A percentile compares a stretch with the other conserved stretches of the same genome.
phyloP scores from a whole-genome alignment of 2,797 vertebrate genomes.

The Hoplostethus mediterraneus region DNA sequence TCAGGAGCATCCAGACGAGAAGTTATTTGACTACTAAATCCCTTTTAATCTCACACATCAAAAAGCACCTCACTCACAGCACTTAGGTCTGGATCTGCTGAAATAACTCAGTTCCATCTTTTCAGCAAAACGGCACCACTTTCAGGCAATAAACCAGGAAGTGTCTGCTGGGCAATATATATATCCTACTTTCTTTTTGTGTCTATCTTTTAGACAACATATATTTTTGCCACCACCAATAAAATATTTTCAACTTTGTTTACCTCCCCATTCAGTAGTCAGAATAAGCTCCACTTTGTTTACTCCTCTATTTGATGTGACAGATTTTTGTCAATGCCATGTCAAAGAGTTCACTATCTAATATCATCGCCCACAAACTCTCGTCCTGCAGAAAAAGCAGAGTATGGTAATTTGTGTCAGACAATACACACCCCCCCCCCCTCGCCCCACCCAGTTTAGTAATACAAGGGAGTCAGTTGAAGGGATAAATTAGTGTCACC shows the following conservation, averaged over 20 bases:
- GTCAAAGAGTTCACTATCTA: conserved; percentile 39
- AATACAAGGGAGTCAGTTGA: conserved; percentile 71
- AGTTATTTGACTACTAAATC: conserved; percentile 76
- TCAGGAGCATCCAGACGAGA: conserved; percentile 66
- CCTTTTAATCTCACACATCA: conserved; percentile 80
- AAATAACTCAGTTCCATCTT: conserved; percentile 57
- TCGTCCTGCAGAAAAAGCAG: conserved; percentile 17
- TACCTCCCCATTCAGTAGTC: conserved; percentile 31
- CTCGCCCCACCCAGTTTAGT: conserved; percentile 31
- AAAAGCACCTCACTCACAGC: conserved; percentile 73
- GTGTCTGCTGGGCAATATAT: conserved; percentile 26
- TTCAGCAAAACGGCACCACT: conserved; percentile 40
- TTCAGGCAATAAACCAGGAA: conserved; percentile 27
- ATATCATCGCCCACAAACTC: neutral
- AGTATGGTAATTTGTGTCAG: conserved; percentile 43
- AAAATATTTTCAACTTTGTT: conserved; percentile 33
- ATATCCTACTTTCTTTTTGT: neutral
- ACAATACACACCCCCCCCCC: conserved; percentile 44
- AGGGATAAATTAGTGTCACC: conserved; percentile 77
- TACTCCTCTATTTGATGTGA: conserved; percentile 20
- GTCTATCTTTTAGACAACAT: conserved; percentile 11
- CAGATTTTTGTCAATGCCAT: conserved; percentile 28
- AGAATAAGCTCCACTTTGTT: conserved; percentile 8
- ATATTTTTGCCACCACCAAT: conserved; percentile 2
- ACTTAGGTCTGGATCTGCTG: conserved; percentile 62